phyloP scores from a whole-genome alignment of 2,888 invertebrate genomes.

The Drosophila yooni region DNA sequence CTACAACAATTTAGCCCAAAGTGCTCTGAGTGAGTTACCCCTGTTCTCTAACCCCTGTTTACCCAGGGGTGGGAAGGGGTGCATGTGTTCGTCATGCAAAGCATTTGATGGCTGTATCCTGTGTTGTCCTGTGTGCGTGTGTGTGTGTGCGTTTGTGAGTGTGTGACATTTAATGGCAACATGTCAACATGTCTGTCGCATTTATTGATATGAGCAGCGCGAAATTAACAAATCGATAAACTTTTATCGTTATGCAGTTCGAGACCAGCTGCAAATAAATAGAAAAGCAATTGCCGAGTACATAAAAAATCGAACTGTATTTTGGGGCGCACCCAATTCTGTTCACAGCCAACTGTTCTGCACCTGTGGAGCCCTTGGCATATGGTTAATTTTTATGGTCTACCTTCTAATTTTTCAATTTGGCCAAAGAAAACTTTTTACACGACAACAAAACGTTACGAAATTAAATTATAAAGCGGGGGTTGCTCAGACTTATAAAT shows the following conservation, averaged over 20 bases:
- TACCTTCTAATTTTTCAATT: conserved; percentile 62
- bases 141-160: conserved; percentile 3
- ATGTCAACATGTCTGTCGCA: conserved; percentile 64
- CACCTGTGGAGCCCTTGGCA: conserved; percentile 63
- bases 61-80: background rate
- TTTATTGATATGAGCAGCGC: conserved; percentile 68
- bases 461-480: conserved; percentile 59
- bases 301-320: conserved; percentile 34
- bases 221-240: conserved; percentile 77
- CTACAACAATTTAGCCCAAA: conserved; percentile 69
- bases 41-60: conserved; percentile 24
- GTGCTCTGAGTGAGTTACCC: conserved; percentile 49
- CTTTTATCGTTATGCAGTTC: conserved; percentile 70
- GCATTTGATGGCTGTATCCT: conserved; percentile 48
- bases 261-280: conserved; percentile 69
- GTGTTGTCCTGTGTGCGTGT: conserved; percentile 2
- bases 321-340: conserved; percentile 2
- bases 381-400: conserved; percentile 71
- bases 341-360: conserved; percentile 35
- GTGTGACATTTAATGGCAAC: conserved; percentile 70
- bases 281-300: conserved; percentile 62
- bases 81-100: conserved; percentile 46
- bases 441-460: conserved; percentile 37
- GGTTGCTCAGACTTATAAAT: conserved; percentile 52
- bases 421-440: conserved; percentile 47